These are phyloP conservation scores for Melanerpes aurifrons DNA, from an alignment of 2,113 vertebrate genomes.

Conservation along the genomic window DNA sequence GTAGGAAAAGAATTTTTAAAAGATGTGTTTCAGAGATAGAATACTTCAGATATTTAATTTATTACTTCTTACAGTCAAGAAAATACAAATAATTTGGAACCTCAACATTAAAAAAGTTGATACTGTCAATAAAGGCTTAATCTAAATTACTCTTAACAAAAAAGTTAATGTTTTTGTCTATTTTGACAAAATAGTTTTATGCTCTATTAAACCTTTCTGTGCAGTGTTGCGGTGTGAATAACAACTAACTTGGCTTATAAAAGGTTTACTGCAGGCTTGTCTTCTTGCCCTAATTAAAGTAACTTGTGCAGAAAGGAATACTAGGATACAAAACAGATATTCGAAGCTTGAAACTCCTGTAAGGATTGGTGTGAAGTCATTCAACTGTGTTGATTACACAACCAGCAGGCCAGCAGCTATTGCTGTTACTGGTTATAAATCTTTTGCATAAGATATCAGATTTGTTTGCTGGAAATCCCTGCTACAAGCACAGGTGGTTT, in stretches of 20 bases:
- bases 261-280: conserved; percentile 27
- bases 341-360: background rate
- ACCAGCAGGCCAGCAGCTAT: background rate
- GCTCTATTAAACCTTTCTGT: conserved; percentile 29
- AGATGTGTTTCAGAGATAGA: background rate
- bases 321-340: background rate
- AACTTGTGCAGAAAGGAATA: background rate
- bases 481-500: background rate
- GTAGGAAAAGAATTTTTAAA: background rate
- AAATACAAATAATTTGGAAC: background rate
- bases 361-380: background rate
- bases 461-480: conserved; percentile 36
- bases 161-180: conserved; percentile 19
- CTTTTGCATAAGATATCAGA: background rate
- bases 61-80: background rate
- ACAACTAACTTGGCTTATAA: conserved; percentile 46
- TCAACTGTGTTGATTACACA: background rate
- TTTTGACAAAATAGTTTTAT: conserved; percentile 41
- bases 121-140: conserved; percentile 4
- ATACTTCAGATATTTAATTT: background rate
- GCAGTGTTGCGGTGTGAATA: conserved; percentile 31
- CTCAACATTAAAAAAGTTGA: background rate
- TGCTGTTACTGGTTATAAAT: background rate
- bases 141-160: background rate
- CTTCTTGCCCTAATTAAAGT: conserved; percentile 25